Base-by-base conservation (phyloP, 2,113 vertebrate species). In the Seriola dumerili region DNA sequence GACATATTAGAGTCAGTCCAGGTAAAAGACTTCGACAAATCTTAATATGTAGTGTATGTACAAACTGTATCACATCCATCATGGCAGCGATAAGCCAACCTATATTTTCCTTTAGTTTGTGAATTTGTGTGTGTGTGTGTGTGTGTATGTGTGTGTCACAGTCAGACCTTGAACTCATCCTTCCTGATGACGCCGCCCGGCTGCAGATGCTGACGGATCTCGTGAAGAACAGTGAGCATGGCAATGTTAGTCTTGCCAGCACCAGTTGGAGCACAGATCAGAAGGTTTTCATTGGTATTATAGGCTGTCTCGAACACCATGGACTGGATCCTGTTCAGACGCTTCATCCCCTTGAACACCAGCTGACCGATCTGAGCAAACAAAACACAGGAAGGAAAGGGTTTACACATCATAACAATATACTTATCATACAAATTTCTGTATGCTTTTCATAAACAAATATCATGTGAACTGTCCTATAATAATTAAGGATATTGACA, bases 181-280 rank as follows among this genome's bases (percentile, higher is more conserved):
- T 97, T 99, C 95, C 96, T 97, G 92, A 99, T 98, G 89, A 99
- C 87, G 4, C 97, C 95, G 0, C 93, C 97, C 0, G 98, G 96
- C 80, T 98, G 97, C 86, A 99, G 90, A 84, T 99, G 97, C 86
- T 99, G 98, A 32, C 97, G 97, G 86, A 99, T 97, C 95, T 99
- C 98, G 85, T 97, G 98, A 5, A 99, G 95, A 69, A 99, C 93
- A 0, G 97, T 97, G 57, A 99, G 95, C 98, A 99, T 99, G 61
- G 98, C 98, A 85, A 99, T 99, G 90, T 99, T 99, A 34, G 98
- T 99, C 93, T 99, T 99, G 36, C 98, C 98, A 13, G 98, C 98
- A 36, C 98, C 98, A 2, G 98, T 99, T 23, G 98, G 98, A 36
- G 98, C 98, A 32, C 97, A 98, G 83, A 99, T 97, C 34, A 99